phyloP scores from a whole-genome alignment of 2,888 invertebrate genomes.

The Panzeria rudis region DNA sequence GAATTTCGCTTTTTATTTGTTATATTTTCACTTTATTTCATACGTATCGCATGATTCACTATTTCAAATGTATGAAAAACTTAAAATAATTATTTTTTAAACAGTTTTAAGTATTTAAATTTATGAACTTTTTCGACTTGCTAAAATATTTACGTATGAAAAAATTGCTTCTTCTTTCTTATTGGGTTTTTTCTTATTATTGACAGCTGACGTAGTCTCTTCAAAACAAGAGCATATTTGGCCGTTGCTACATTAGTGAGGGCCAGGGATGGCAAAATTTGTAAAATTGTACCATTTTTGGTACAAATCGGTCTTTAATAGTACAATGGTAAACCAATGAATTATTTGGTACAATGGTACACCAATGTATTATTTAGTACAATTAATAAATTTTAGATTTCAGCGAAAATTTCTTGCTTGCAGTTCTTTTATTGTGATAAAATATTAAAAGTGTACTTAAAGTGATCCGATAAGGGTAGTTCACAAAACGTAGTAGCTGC shows the following conservation, averaged over 20 bases:
- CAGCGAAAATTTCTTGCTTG: no score
- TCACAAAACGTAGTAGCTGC: no score
- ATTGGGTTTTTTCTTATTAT: conserved; percentile 53
- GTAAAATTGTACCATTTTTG: no score
- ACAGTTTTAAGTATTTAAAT: conserved; percentile 18
- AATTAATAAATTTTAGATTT: no score
- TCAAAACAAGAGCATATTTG: neutral
- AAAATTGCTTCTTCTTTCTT: conserved; percentile 64
- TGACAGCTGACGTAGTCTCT: conserved; percentile 59
- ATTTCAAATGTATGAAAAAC: conserved; percentile 10
- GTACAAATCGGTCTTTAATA: no score
- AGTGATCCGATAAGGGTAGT: no score
- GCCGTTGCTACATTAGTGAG: conserved; percentile 24
- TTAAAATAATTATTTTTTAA: conserved; percentile 24
- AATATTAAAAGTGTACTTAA: no score
- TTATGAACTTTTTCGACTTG: conserved; percentile 56
- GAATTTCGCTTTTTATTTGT: conserved; percentile 26
- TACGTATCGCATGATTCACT: conserved; percentile 21
- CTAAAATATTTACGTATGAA: conserved; percentile 70
- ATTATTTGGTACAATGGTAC: no score
- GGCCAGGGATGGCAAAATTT: neutral
- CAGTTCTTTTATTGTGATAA: no score
- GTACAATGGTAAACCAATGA: no score
- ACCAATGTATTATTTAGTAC: no score
- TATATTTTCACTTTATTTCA: conserved; percentile 50